Evolutionary conservation across 2,888 invertebrate species (phyloP).

Genomic region (Drosophila mulleri): DNA sequence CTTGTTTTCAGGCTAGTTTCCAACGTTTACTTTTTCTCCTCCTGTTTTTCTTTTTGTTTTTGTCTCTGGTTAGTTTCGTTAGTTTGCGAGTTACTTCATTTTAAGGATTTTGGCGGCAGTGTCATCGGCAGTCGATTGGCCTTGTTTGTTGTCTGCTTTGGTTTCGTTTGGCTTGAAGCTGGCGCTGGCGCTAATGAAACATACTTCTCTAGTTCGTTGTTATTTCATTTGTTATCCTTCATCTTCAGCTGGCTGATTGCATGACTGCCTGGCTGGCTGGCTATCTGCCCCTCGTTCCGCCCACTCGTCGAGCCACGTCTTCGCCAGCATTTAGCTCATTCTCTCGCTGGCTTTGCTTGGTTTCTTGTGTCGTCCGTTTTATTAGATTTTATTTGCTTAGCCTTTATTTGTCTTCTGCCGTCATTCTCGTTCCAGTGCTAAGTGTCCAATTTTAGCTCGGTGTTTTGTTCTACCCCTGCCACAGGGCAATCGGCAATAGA

Average conservation of each 20-base stretch:
- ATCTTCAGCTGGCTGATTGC: constrained; percentile 36
- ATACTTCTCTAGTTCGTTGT: constrained; percentile 69
- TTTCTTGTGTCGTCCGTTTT: constrained; percentile 68
- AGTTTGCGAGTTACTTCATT: constrained; percentile 53
- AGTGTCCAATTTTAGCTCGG: constrained; percentile 69
- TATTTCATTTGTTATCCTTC: constrained; percentile 70
- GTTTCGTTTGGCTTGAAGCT: constrained; percentile 47
- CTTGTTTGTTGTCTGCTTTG: constrained; percentile 60
- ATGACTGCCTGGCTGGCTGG: constrained; percentile 11
- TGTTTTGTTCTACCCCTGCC: constrained; percentile 26
- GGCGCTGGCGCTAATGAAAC: constrained; percentile 73
- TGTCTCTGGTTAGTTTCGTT: constrained; percentile 4
- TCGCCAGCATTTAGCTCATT: constrained; percentile 64
- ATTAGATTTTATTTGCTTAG: constrained; percentile 79
- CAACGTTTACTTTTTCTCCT: constrained; percentile 12
- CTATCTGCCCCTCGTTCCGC: constrained; percentile 3
- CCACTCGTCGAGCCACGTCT: not conserved
- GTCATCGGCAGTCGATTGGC: constrained; percentile 61
- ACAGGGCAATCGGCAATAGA: constrained; percentile 30
- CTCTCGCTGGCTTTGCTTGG: constrained; percentile 50
- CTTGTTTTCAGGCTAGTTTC: not conserved
- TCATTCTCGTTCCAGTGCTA: constrained; percentile 40
- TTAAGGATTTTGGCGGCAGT: constrained; percentile 39
- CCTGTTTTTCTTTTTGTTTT: not conserved
- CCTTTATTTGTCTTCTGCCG: constrained; percentile 73